Conservation (phyloP, 2,888 invertebrate species). For the Pharmacophagus antenor region DNA sequence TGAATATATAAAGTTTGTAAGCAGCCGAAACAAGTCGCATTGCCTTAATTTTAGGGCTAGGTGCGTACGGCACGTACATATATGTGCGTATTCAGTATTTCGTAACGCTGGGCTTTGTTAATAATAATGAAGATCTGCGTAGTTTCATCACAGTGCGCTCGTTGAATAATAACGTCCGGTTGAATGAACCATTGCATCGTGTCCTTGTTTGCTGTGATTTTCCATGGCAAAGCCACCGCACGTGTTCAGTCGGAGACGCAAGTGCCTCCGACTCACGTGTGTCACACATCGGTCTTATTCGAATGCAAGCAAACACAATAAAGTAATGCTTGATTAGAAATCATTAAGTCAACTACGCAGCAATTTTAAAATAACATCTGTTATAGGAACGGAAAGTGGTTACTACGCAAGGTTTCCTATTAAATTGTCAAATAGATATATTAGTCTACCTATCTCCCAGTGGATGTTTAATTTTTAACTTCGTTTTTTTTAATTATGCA, state of each 20-base stretch:
- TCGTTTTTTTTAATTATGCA: too few species aligned
- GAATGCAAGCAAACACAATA: constrained; percentile 54
- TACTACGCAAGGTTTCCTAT: not conserved
- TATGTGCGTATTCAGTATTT: constrained; percentile 61
- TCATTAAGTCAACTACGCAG: constrained; percentile 51
- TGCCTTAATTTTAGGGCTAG: constrained; percentile 30
- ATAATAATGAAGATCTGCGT: constrained; percentile 67
- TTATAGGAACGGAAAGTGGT: not conserved
- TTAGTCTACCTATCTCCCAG: too few species aligned
- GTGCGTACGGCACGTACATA: constrained; percentile 19
- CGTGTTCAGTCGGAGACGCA: constrained; percentile 47
- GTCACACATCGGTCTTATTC: constrained; percentile 48
- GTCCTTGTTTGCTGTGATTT: constrained; percentile 81
- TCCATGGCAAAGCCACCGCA: constrained; percentile 60
- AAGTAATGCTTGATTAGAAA: constrained; percentile 49
- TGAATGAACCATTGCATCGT: constrained; percentile 79
- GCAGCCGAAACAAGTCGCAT: not conserved
- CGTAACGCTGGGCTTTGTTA: constrained; percentile 70
- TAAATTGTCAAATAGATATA: not conserved
- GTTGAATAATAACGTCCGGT: constrained; percentile 79
- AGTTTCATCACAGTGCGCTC: constrained; percentile 75
- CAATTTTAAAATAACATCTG: constrained; percentile 34
- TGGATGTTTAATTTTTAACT: too few species aligned
- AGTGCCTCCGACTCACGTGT: constrained; percentile 46
- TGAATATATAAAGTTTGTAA: too few species aligned